Conservation (phyloP, 2,113 vertebrate genomes). For the Stegostoma tigrinum region DNA sequence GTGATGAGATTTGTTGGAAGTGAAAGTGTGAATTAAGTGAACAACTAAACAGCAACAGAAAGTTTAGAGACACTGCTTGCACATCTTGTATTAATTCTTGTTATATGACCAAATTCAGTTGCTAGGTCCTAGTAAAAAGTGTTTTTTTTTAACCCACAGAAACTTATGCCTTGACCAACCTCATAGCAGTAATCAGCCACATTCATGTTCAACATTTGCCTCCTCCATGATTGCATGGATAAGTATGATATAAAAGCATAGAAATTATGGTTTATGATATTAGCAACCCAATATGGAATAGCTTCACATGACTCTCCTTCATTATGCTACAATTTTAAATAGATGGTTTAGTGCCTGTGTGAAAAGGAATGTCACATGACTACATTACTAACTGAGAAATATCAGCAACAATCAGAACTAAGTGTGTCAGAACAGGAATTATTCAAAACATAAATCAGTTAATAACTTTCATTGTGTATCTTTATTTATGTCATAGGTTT, state of each 20-base stretch:
- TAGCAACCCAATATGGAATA: background rate
- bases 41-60: constrained; percentile 2
- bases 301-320: background rate
- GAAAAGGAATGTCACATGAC: background rate
- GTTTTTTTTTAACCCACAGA: background rate
- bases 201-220: background rate
- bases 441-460: background rate
- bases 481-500: background rate
- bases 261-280: background rate
- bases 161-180: background rate
- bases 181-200: background rate
- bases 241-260: background rate
- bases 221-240: background rate
- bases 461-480: background rate
- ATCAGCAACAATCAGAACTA: background rate
- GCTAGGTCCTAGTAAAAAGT: background rate
- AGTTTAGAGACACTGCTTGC: background rate
- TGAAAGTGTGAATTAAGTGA: background rate
- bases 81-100: background rate
- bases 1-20: background rate
- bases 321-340: background rate
- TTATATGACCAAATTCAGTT: background rate
- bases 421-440: background rate
- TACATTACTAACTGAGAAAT: background rate
- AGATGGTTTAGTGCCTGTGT: background rate